Percentiles rank a stretch among this genome's conserved stretches.
Evolutionary conservation across 2,797 vertebrate species (phyloP).

Genomic region (Onychomys arenicola): DNA sequence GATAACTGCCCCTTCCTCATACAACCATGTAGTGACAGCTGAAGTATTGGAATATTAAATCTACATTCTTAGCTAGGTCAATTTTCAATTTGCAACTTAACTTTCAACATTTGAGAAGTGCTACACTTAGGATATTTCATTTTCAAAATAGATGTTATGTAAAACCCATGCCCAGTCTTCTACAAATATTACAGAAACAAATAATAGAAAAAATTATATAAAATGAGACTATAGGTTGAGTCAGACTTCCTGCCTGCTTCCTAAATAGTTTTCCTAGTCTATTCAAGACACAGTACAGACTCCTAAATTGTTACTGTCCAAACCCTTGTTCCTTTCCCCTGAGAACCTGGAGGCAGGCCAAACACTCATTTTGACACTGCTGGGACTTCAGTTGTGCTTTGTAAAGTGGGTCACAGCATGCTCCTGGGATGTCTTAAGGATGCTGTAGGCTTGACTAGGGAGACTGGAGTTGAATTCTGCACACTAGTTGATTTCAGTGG

Average conservation of each 20-base stretch:
- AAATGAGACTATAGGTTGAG: slow-evolving; percentile 51
- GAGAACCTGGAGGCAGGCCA: slow-evolving; percentile 51
- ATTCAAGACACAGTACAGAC: slow-evolving; percentile 26
- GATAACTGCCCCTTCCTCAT: neutral
- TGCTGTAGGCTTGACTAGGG: neutral
- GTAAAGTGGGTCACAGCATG: slow-evolving; percentile 53
- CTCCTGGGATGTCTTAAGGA: slow-evolving; percentile 26
- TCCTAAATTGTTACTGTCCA: slow-evolving; percentile 58
- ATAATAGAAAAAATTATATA: slow-evolving; percentile 60
- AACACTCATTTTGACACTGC: slow-evolving; percentile 46
- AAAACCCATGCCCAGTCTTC: slow-evolving; percentile 2
- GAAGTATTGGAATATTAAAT: neutral
- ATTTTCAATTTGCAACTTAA: slow-evolving; percentile 25
- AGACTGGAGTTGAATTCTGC: neutral
- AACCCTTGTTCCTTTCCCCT: slow-evolving; percentile 31
- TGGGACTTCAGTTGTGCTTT: slow-evolving; percentile 38
- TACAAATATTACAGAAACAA: slow-evolving; percentile 58
- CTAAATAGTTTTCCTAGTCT: slow-evolving; percentile 36
- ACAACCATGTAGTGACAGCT: neutral
- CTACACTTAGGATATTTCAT: slow-evolving; percentile 22
- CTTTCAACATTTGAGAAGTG: neutral
- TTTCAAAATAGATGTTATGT: slow-evolving; percentile 57
- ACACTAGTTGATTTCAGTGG: neutral
- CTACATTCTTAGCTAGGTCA: neutral
- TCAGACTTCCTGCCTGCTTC: slow-evolving; percentile 66